These are phyloP conservation scores for Drosophila diplacantha DNA, from an alignment of 2,888 invertebrate genomes.

Conservation along the genomic window DNA sequence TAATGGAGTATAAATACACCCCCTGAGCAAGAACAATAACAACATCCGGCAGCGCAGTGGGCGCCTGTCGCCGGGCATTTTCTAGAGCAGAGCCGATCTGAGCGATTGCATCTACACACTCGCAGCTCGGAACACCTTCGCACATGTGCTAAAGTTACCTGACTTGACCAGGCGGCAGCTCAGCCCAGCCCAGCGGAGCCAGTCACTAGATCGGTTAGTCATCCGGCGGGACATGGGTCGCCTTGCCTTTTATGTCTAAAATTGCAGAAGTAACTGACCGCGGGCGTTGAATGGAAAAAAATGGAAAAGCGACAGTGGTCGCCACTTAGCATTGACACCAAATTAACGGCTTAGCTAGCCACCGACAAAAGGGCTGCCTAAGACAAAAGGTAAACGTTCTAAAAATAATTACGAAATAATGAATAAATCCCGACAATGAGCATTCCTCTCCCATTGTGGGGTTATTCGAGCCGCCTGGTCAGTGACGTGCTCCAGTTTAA, in stretches of 20 bases:
- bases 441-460: constrained; percentile 63
- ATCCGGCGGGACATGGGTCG: constrained; percentile 41
- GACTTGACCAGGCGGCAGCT: constrained; percentile 23
- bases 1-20: constrained; percentile 23
- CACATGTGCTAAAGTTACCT: constrained; percentile 73
- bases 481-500: constrained; percentile 56
- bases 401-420: constrained; percentile 47
- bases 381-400: constrained; percentile 54
- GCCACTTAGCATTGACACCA: constrained; percentile 75
- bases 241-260: constrained; percentile 71
- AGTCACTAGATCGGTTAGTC: constrained; percentile 42
- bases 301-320: constrained; percentile 20
- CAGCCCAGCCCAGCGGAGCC: constrained; percentile 28
- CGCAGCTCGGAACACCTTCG: constrained; percentile 72
- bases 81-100: constrained; percentile 75
- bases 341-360: constrained; percentile 58
- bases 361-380: constrained; percentile 42
- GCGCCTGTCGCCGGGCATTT: constrained; percentile 66
- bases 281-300: constrained; percentile 51
- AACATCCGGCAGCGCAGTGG: constrained; percentile 65
- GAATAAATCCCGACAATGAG: constrained; percentile 20
- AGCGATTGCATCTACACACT: constrained; percentile 64
- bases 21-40: constrained; percentile 44
- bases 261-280: constrained; percentile 71
- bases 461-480: constrained; percentile 60